These are phyloP conservation scores for Xenopus tropicalis DNA, from an alignment of 2,113 vertebrate genomes.

Conservation along the genomic window UCB_Xtro_10.0 CM004449.2:99274001-99274500, in stretches of 20 bases:
- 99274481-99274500: no score
- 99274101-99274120: background rate
- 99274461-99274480: no score
- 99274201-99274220: background rate
- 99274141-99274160: conserved; percentile 11
- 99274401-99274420: background rate
- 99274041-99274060: background rate
- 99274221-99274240: background rate
- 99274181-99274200: conserved; percentile 23
- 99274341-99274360: conserved; percentile 25
- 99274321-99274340: conserved; percentile 1
- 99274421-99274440: no score
- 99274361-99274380: conserved; percentile 18
- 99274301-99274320: conserved; percentile 26
- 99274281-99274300: background rate
- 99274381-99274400: conserved; percentile 5
- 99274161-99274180: conserved; percentile 10
- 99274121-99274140: background rate
- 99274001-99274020: background rate
- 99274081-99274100: background rate
- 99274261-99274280: background rate
- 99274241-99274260: conserved; percentile 30
- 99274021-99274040: no score
- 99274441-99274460: no score
- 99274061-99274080: background rate